Evolutionary conservation across 2,113 vertebrate genomes (phyloP).

Genomic region (Danionella cerebrum): DNA sequence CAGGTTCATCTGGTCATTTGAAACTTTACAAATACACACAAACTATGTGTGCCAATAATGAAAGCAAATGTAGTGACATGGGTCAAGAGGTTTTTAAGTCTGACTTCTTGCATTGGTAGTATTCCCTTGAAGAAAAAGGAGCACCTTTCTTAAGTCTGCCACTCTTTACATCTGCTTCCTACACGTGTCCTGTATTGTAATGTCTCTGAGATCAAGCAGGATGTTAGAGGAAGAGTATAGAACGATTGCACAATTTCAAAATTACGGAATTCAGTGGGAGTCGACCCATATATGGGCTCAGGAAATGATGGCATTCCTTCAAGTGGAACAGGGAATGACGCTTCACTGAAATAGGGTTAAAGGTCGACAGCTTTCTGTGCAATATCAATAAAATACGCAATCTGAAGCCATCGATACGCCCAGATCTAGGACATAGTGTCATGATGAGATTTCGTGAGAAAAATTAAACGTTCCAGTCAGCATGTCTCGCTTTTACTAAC

Average conservation of each 20-base stretch:
- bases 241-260: slow-evolving; percentile 33
- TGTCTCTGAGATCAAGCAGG: slow-evolving; percentile 12
- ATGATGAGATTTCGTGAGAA: not conserved
- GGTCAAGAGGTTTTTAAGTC: too few relatives aligned
- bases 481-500: not conserved
- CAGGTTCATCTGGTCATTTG: not conserved
- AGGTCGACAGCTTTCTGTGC: slow-evolving; percentile 17
- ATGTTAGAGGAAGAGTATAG: slow-evolving; percentile 38
- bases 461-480: not conserved
- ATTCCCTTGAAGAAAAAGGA: too few relatives aligned
- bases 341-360: slow-evolving; percentile 20
- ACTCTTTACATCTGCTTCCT: too few relatives aligned
- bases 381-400: slow-evolving; percentile 24
- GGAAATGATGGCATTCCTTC: slow-evolving; percentile 63
- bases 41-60: not conserved
- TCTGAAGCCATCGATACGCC: slow-evolving; percentile 17
- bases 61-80: not conserved
- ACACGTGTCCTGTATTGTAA: not conserved
- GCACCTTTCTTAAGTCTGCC: too few relatives aligned
- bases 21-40: not conserved
- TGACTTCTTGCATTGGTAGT: too few relatives aligned
- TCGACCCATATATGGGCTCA: slow-evolving; percentile 58
- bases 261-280: slow-evolving; percentile 36
- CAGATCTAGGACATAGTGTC: not conserved
- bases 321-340: slow-evolving; percentile 41